A percentile compares a stretch with the other conserved stretches of the same genome.
Conservation (phyloP, 2,113 vertebrate genomes). For the Strix uralensis region DNA sequence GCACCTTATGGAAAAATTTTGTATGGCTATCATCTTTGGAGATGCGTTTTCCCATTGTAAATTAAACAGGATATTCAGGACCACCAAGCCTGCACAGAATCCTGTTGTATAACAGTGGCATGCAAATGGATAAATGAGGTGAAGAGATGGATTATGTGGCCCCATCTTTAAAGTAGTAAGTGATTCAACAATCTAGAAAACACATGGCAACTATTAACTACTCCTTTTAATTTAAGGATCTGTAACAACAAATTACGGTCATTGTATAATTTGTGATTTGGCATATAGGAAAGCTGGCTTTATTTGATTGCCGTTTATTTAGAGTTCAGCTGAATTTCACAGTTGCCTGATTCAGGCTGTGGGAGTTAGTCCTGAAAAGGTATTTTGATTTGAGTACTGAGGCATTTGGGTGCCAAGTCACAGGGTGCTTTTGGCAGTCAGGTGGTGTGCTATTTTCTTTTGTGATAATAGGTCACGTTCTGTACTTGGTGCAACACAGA, state of each 20-base stretch:
- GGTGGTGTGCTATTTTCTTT: constrained; percentile 38
- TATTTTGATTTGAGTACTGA: constrained; percentile 10
- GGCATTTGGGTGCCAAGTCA: constrained; percentile 43
- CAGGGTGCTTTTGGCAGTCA: constrained; percentile 50
- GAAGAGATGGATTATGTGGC: neutral
- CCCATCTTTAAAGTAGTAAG: neutral
- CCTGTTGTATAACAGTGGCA: neutral
- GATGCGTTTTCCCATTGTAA: neutral
- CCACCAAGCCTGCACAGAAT: neutral
- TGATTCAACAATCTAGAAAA: neutral
- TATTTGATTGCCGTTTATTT: neutral
- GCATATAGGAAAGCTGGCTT: neutral
- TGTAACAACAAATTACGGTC: neutral
- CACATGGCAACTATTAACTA: neutral
- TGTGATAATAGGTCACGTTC: constrained; percentile 44
- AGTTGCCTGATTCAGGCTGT: constrained; percentile 47
- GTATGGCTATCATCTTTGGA: neutral
- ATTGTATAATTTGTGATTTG: constrained; percentile 15
- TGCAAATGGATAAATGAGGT: neutral
- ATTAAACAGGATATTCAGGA: neutral
- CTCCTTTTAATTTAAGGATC: neutral
- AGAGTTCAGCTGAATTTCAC: constrained; percentile 30
- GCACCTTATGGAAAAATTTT: neutral
- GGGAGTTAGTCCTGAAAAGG: constrained; percentile 47
- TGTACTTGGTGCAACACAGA: constrained; percentile 50